A percentile compares a stretch with the other conserved stretches of the same genome.
Conservation (phyloP, 1,140 invertebrate genomes). For the Pararge aegeria region DNA sequence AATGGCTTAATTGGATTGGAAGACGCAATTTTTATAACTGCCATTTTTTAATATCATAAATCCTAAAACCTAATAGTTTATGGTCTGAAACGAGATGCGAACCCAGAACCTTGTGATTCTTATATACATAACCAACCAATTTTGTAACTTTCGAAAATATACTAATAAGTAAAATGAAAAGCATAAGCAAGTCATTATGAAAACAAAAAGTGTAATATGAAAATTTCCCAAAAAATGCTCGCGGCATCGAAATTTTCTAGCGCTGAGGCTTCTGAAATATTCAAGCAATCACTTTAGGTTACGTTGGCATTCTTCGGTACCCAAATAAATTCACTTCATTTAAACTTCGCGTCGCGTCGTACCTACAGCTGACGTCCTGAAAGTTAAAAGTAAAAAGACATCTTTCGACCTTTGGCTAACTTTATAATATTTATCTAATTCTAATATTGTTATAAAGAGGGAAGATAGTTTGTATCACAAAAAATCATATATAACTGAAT, state of each 20-base stretch:
- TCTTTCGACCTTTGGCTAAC: constrained; percentile 2
- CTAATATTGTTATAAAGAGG: too few species aligned
- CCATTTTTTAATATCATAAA: too few species aligned
- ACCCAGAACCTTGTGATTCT: too few species aligned
- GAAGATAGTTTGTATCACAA: too few species aligned
- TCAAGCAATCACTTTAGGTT: constrained; percentile 27
- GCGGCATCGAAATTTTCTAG: constrained; percentile 2
- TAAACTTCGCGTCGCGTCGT: constrained; percentile 1
- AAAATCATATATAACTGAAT: too few species aligned
- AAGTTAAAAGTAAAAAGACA: not conserved
- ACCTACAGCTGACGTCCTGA: constrained; percentile 12
- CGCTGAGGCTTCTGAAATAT: constrained; percentile 14
- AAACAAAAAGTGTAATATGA: not conserved
- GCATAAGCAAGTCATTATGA: not conserved
- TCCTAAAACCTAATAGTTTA: too few species aligned
- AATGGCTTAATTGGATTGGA: too few species aligned
- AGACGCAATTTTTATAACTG: too few species aligned
- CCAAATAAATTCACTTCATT: constrained; percentile 27
- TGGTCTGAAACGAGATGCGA: too few species aligned
- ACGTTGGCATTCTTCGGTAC: constrained; percentile 14
- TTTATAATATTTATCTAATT: constrained; percentile 6
- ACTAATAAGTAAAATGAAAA: too few species aligned
- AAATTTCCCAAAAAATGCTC: constrained; percentile 1
- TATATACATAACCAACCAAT: too few species aligned
- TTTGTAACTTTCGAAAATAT: too few species aligned